Evolutionary conservation across 2,888 invertebrate genomes (phyloP), one percentile per base, ranked within the genome.

Genomic region (Tiliacea aurago): DNA sequence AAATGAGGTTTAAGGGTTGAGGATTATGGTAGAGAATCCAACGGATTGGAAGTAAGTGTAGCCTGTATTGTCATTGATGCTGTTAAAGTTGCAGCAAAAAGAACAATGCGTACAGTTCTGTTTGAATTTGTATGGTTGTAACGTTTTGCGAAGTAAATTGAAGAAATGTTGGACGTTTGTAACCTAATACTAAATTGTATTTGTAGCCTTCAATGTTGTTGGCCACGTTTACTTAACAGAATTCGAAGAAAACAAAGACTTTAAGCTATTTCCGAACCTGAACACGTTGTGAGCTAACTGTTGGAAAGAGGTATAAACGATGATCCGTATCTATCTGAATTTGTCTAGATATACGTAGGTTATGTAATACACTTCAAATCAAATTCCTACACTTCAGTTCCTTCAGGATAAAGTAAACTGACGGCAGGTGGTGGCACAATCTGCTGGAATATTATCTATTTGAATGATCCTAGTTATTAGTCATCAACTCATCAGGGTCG

Each of bases 61-160:
- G 68, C 64, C 37, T 70, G 82, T 77, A 86, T 85, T 87, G 86
- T 87, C 82, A 85, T 84, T 82, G 87, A 85, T 80, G 73, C 82
- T 85, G 86, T 82, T 85, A 82, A 80, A 85, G 77, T 75, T 76
- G 68, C 58, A 84, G 82, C 80, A 87, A 87, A 87, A 80, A 78
- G 84, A 84, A 87, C 84, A 86, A 86, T 82, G 70, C 59, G 45
- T 75, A 58, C 76, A 76, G 82, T 77, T 73, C 72, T 58, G 73
- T 83, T 83, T 77, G 81, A 80, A 85, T 81, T 70, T 81, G 76
- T 80, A 78, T 76, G 70, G 77, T 71, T 80, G 77, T 76, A 79
- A 70, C 70, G 56, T 80, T 83, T 86, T 86, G 76, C 66, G 62
- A 70, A 84, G 73, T 86, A 82, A 84, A 84, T 84, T 78, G 73